phyloP scores from a whole-genome alignment of 2,113 vertebrate genomes.

The Toxostoma redivivum region DNA sequence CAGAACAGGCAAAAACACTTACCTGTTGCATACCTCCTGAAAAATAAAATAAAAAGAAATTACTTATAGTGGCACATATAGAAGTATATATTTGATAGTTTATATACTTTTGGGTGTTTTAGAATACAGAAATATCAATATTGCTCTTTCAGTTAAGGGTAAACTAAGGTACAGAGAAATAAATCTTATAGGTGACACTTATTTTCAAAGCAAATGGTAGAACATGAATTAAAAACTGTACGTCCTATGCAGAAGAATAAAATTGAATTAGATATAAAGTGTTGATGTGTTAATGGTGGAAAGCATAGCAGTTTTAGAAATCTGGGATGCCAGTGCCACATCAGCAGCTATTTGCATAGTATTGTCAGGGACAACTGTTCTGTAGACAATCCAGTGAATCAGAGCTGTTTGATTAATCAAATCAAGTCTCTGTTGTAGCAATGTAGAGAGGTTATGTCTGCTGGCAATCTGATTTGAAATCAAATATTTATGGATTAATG shows the following conservation, averaged over 20 bases:
- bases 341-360: conserved; percentile 23
- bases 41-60: neutral
- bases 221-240: neutral
- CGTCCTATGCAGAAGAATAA: neutral
- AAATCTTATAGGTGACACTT: neutral
- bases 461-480: conserved; percentile 67
- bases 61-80: neutral
- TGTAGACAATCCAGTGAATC: conserved; percentile 64
- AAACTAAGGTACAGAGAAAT: neutral
- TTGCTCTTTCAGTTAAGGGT: neutral
- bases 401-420: conserved; percentile 71
- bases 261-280: neutral
- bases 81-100: neutral
- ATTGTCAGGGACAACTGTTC: conserved; percentile 44
- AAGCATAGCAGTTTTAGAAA: conserved; percentile 17
- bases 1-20: neutral
- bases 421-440: conserved; percentile 68
- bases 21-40: neutral
- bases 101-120: neutral
- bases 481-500: conserved; percentile 64
- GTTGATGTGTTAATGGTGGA: neutral
- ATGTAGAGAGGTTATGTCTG: conserved; percentile 61
- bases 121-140: neutral
- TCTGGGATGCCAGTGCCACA: neutral
- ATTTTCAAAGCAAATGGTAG: neutral